A percentile compares a stretch with the other conserved stretches of the same genome.
phyloP scores from a whole-genome alignment of 2,113 vertebrate genomes.

The Ciconia maguari region DNA sequence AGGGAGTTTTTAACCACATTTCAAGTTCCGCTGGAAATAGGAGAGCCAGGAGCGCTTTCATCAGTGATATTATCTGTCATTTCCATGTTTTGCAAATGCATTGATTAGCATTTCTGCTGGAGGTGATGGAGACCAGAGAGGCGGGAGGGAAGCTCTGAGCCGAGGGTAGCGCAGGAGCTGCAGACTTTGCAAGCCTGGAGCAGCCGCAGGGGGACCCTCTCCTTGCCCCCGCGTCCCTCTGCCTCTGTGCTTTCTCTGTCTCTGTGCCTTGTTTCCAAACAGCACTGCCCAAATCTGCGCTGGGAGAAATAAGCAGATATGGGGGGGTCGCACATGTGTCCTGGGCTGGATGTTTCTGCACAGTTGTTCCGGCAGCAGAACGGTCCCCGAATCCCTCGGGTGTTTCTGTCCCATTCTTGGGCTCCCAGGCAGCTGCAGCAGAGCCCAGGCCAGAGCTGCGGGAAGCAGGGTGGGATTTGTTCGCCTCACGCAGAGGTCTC shows the following conservation, averaged over 20 bases:
- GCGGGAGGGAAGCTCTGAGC: neutral
- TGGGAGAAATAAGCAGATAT: neutral
- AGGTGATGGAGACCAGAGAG: neutral
- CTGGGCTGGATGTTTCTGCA: neutral
- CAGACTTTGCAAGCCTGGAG: neutral
- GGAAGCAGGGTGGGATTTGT: neutral
- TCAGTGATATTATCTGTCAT: neutral
- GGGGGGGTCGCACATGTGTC: accelerated
- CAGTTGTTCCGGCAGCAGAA: neutral
- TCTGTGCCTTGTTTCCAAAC: neutral
- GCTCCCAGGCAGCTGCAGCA: neutral
- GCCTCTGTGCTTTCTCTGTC: neutral
- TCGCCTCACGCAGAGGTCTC: neutral
- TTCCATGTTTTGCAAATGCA: constrained; percentile 17
- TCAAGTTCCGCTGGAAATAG: neutral
- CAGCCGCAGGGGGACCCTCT: accelerated
- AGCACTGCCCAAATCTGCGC: accelerated
- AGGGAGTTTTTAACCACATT: constrained; percentile 35
- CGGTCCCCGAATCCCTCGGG: accelerated
- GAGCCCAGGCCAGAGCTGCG: neutral
- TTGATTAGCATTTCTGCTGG: constrained; percentile 43
- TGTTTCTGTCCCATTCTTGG: neutral
- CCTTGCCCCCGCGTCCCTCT: accelerated
- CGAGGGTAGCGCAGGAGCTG: neutral
- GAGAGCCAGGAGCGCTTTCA: neutral